These are phyloP conservation scores for Nasua narica DNA, from an alignment of 2,797 vertebrate species.

Conservation along the genomic window DNA sequence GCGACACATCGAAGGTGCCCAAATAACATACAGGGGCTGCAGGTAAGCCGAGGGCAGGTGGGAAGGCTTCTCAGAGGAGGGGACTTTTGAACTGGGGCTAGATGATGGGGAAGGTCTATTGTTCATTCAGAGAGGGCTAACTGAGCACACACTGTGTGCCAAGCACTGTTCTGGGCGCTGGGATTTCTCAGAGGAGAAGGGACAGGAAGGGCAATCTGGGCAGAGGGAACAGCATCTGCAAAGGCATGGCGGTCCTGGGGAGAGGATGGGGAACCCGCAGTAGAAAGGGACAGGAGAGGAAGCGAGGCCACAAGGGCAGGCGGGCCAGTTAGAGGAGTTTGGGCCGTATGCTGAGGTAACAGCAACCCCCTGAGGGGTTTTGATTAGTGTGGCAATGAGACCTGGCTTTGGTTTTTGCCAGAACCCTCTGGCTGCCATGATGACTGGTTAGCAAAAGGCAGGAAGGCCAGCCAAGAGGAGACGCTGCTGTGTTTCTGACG, in stretches of 20 bases:
- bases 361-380: background rate
- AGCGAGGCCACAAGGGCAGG: background rate
- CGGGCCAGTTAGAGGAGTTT: rapidly evolving
- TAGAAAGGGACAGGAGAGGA: background rate
- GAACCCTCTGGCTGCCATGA: background rate
- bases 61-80: background rate
- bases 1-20: background rate
- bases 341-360: background rate
- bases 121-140: background rate
- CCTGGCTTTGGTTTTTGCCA: background rate
- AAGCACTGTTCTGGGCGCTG: background rate
- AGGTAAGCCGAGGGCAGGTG: background rate
- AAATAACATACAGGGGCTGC: background rate
- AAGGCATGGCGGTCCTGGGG: background rate
- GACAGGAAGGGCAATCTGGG: background rate
- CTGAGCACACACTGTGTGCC: background rate
- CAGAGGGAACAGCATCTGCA: background rate
- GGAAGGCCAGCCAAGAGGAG: background rate
- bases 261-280: rapidly evolving
- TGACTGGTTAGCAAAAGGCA: background rate
- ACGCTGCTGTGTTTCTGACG: background rate
- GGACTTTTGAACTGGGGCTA: background rate
- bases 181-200: background rate
- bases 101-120: background rate
- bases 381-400: background rate